These are phyloP conservation scores for Drosophila algonquin DNA, from an alignment of 2,888 invertebrate genomes.

Conservation along the genomic window DNA sequence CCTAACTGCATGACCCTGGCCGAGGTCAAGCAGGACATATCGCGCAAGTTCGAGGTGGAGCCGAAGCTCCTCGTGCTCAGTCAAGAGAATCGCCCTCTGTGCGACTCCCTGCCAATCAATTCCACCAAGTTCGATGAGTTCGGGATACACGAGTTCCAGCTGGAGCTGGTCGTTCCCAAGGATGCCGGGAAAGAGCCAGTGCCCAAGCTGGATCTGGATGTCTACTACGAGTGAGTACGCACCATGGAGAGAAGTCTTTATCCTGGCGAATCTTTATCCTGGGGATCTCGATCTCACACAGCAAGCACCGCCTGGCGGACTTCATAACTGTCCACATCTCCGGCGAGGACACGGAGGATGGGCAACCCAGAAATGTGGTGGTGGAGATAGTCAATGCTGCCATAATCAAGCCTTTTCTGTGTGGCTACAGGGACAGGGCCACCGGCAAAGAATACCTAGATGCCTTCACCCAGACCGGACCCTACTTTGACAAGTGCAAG, in stretches of 20 bases:
- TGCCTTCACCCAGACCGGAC: conserved; percentile 91
- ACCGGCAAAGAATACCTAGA: conserved; percentile 90
- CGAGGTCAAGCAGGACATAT: conserved; percentile 87
- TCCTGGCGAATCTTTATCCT: not conserved
- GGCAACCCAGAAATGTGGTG: conserved; percentile 84
- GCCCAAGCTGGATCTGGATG: conserved; percentile 77
- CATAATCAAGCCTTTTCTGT: conserved; percentile 89
- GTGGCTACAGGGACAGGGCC: conserved; percentile 90
- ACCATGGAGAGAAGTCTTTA: too few relatives aligned
- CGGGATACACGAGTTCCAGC: conserved; percentile 81
- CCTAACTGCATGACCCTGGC: conserved; percentile 85
- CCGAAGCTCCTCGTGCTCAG: conserved; percentile 85
- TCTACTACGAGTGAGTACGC: conserved; percentile 82
- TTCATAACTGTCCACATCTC: conserved; percentile 85
- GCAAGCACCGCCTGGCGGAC: conserved; percentile 85
- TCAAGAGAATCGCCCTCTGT: conserved; percentile 83
- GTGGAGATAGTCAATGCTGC: conserved; percentile 86
- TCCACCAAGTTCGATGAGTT: conserved; percentile 79
- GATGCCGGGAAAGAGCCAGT: conserved; percentile 8
- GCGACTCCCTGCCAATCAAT: conserved; percentile 72
- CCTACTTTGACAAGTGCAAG: conserved; percentile 79
- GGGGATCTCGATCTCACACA: conserved; percentile 31
- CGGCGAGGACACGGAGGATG: conserved; percentile 82
- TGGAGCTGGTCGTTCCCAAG: conserved; percentile 54
- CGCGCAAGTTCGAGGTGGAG: conserved; percentile 86